Evolutionary conservation across 1,140 invertebrate genomes (phyloP).

Genomic region (Orchestia grillus): DNA sequence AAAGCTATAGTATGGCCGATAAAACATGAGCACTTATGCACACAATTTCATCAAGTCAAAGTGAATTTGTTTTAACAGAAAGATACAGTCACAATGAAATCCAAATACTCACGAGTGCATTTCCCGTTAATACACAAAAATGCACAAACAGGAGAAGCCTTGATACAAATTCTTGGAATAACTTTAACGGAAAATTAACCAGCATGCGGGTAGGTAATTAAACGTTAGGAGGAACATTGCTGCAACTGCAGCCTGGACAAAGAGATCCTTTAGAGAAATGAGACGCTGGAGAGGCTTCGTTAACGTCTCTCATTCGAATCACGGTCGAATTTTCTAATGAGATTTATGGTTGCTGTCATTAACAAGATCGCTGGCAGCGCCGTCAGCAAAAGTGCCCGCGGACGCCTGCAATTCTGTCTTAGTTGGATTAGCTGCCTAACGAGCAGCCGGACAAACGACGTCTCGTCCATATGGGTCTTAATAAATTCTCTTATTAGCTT

Average conservation of each 20-base stretch:
- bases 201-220: not conserved
- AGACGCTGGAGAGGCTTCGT: not conserved
- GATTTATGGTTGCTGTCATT: constrained; percentile 56
- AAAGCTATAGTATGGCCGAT: not conserved
- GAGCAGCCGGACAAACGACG: constrained; percentile 11
- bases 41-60: not conserved
- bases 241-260: not conserved
- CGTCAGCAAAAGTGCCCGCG: constrained; percentile 40
- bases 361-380: constrained; percentile 21
- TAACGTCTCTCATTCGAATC: constrained; percentile 48
- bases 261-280: not conserved
- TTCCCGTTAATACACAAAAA: not conserved
- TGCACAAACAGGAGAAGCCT: not conserved
- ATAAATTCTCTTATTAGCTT: constrained; percentile 52
- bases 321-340: constrained; percentile 48
- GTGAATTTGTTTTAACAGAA: not conserved
- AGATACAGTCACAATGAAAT: not conserved
- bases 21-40: not conserved
- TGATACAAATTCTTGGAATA: not conserved
- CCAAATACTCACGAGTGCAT: not conserved
- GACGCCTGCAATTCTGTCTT: constrained; percentile 42
- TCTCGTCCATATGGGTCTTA: constrained; percentile 30
- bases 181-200: not conserved
- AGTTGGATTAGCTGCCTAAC: constrained; percentile 52
- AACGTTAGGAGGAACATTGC: not conserved